phyloP scores from a whole-genome alignment of 2,113 vertebrate species.

The Danionella cerebrum region DNA sequence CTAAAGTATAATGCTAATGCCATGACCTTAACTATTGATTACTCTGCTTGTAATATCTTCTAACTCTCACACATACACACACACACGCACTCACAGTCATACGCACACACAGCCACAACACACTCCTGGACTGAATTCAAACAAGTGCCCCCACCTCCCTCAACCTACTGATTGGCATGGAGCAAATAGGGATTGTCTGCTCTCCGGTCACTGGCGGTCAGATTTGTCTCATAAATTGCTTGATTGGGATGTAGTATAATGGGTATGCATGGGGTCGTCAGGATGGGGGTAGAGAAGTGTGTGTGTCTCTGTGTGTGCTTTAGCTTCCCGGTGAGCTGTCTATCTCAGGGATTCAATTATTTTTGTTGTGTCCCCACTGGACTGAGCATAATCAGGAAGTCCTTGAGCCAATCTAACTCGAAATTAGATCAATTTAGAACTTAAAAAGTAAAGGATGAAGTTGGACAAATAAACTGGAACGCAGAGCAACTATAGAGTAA shows the following conservation, averaged over 20 bases:
- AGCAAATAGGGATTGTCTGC: neutral
- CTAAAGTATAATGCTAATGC: constrained; percentile 7
- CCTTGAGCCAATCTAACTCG: constrained; percentile 23
- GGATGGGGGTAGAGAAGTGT: neutral
- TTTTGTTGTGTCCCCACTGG: constrained; percentile 27
- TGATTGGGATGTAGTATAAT: neutral
- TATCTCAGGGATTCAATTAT: constrained; percentile 44
- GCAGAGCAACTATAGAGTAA: neutral
- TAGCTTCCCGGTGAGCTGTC: constrained; percentile 40
- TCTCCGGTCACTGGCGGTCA: neutral
- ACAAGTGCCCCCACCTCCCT: neutral
- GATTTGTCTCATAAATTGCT: constrained; percentile 11
- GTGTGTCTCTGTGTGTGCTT: constrained; percentile 27
- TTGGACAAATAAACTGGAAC: neutral
- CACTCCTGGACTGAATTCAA: constrained; percentile 16
- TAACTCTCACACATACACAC: neutral
- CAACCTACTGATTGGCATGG: neutral
- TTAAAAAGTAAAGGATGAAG: constrained; percentile 4
- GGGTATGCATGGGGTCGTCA: neutral
- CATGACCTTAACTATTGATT: constrained; percentile 13
- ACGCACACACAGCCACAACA: constrained; percentile 11
- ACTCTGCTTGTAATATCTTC: neutral
- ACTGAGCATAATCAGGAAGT: constrained; percentile 42
- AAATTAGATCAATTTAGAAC: constrained; percentile 35
- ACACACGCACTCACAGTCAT: neutral